Evolutionary conservation across 2,113 vertebrate genomes (phyloP).

Genomic region (Microtus oregoni): DNA sequence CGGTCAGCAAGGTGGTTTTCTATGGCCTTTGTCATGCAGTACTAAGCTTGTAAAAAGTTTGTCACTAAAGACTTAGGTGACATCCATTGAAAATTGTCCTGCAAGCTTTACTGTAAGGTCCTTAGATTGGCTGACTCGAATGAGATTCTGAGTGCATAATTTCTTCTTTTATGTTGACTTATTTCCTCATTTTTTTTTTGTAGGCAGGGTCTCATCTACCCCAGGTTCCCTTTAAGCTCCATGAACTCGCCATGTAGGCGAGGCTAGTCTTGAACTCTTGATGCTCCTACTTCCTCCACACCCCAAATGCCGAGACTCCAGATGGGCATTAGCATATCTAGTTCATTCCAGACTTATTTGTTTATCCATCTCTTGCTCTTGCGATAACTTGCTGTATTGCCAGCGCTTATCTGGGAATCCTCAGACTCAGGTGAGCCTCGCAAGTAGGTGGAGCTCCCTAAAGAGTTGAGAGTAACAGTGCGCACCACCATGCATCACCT

Average conservation of each 20-base stretch:
- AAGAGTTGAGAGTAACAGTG: neutral
- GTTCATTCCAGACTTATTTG: neutral
- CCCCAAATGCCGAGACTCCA: neutral
- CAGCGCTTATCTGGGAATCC: neutral
- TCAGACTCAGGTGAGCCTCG: neutral
- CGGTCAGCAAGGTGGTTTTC: neutral
- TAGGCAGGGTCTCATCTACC: neutral
- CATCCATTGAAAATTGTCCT: neutral
- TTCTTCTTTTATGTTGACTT: conserved; percentile 46
- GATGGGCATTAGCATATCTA: neutral
- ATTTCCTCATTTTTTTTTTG: neutral
- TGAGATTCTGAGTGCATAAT: neutral
- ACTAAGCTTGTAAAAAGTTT: neutral
- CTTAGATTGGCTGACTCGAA: neutral
- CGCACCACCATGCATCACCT: neutral
- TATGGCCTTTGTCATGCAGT: conserved; percentile 21
- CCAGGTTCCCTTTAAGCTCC: neutral
- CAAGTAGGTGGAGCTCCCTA: neutral
- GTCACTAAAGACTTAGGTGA: neutral
- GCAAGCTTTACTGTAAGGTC: conserved; percentile 24
- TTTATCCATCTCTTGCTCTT: neutral
- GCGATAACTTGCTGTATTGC: neutral
- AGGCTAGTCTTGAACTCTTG: neutral
- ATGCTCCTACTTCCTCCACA: no score
- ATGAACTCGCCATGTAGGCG: neutral